Evolutionary conservation across 1,140 invertebrate species (phyloP).

Genomic region (Condylostylus longicornis): DNA sequence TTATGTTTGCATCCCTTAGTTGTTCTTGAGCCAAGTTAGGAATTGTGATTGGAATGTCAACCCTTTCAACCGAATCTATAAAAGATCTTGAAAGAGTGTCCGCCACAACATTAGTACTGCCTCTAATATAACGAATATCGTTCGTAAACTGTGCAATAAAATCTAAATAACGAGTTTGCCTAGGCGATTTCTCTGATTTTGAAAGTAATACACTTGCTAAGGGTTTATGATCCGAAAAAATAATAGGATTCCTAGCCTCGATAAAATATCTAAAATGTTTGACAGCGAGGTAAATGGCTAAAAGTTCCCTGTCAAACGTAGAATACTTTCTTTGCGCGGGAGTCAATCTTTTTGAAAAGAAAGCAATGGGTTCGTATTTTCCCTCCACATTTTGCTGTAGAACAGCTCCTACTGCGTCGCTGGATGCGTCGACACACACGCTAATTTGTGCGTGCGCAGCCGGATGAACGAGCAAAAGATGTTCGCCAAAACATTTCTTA

Average conservation of each 20-base stretch:
- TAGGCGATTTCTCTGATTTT: slow-evolving; percentile 30
- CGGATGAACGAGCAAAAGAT: slow-evolving; percentile 14
- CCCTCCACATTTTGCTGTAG: slow-evolving; percentile 21
- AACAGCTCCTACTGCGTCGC: slow-evolving; percentile 21
- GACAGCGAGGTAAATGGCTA: slow-evolving; percentile 18
- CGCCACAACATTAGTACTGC: neutral
- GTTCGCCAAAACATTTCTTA: too few species aligned
- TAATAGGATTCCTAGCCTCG: slow-evolving; percentile 18
- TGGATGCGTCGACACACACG: slow-evolving; percentile 31
- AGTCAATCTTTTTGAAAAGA: slow-evolving; percentile 27
- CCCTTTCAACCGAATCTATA: too few species aligned
- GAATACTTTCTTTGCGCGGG: slow-evolving; percentile 18
- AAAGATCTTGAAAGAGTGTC: slow-evolving; percentile 3
- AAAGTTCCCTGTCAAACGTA: slow-evolving; percentile 30
- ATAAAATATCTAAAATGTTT: slow-evolving; percentile 23
- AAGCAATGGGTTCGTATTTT: slow-evolving; percentile 25
- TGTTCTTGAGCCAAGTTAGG: too few species aligned
- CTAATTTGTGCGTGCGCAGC: too few species aligned
- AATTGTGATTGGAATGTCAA: too few species aligned
- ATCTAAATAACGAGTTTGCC: too few species aligned
- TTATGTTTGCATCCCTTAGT: neutral
- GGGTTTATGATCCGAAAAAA: slow-evolving; percentile 21
- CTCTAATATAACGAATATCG: slow-evolving; percentile 9
- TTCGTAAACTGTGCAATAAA: too few species aligned
- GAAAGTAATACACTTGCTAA: slow-evolving; percentile 28